phyloP scores from a whole-genome alignment of 2,113 vertebrate genomes.

The Rhinoderma darwinii region DNA sequence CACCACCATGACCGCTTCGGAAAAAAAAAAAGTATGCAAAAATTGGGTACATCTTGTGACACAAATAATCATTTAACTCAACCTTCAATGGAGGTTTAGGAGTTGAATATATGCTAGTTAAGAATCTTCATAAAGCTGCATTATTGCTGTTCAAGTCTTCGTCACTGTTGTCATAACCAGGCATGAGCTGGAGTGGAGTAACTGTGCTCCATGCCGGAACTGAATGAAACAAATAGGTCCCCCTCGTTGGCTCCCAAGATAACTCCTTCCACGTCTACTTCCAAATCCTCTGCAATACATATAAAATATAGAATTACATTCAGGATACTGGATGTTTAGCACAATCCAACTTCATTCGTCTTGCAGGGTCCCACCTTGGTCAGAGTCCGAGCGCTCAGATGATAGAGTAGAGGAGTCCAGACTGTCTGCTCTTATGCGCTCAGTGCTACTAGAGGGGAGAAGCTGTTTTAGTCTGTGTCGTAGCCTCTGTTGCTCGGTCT shows the following conservation, averaged over 20 bases:
- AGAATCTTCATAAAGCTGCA: conserved; percentile 24
- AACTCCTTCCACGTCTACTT: conserved; percentile 86
- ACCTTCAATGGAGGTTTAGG: not conserved
- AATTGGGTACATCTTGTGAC: not conserved
- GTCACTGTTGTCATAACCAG: conserved; percentile 74
- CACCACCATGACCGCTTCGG: not conserved
- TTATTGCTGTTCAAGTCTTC: conserved; percentile 22
- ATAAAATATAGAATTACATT: not conserved
- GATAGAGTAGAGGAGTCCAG: conserved; percentile 84
- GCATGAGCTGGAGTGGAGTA: conserved; percentile 79
- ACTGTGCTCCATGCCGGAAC: conserved; percentile 82
- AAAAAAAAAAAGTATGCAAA: not conserved
- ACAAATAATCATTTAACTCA: not conserved
- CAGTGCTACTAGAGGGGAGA: conserved; percentile 63
- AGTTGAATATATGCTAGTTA: conserved; percentile 11
- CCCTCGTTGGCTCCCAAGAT: conserved; percentile 77
- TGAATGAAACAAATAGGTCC: conserved; percentile 73
- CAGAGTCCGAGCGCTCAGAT: conserved; percentile 86
- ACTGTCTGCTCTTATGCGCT: conserved; percentile 84
- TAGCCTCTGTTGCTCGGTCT: conserved; percentile 81
- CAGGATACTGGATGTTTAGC: not conserved
- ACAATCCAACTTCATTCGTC: not conserved
- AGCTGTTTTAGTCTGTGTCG: conserved; percentile 79
- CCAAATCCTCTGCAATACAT: conserved; percentile 82
- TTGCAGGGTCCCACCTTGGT: conserved; percentile 75